A percentile compares a stretch with the other conserved stretches of the same genome.
phyloP scores from a whole-genome alignment of 2,113 vertebrate species.

The Lamprologus sp. region DNA sequence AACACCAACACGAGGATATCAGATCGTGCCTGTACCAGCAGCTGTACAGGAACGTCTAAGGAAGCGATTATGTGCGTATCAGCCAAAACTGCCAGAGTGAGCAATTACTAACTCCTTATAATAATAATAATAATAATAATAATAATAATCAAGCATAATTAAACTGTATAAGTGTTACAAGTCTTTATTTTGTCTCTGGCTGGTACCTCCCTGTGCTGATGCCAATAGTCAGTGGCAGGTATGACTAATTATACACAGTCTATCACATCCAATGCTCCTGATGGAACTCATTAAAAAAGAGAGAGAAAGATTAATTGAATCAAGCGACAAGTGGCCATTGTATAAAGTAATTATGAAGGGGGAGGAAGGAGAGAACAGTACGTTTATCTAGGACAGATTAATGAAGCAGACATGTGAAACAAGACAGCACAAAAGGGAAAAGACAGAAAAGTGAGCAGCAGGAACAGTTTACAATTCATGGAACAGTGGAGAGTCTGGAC shows the following conservation, averaged over 20 bases:
- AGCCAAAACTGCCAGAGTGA: neutral
- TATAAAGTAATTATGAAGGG: neutral
- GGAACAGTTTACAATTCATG: conserved; percentile 37
- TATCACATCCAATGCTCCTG: neutral
- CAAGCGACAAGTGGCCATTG: neutral
- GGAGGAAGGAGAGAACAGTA: neutral
- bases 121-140: neutral
- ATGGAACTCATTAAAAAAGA: neutral
- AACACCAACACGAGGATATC: no score
- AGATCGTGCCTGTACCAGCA: neutral
- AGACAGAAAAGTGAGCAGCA: conserved; percentile 6
- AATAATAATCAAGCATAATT: neutral
- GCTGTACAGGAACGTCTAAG: neutral
- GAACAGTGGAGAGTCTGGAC: conserved; percentile 60
- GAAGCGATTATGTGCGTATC: neutral
- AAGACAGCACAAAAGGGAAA: neutral
- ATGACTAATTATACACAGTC: neutral
- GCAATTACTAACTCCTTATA: neutral
- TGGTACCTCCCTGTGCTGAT: neutral
- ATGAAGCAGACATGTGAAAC: conserved; percentile 8
- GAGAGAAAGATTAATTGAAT: neutral
- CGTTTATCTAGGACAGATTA: conserved; percentile 10
- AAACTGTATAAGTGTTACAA: neutral
- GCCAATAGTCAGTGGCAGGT: neutral
- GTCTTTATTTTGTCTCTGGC: neutral